Percentiles rank a stretch among this genome's conserved stretches.
Conservation (phyloP, 1,140 invertebrate genomes). For the Rhyzopertha dominica region DNA sequence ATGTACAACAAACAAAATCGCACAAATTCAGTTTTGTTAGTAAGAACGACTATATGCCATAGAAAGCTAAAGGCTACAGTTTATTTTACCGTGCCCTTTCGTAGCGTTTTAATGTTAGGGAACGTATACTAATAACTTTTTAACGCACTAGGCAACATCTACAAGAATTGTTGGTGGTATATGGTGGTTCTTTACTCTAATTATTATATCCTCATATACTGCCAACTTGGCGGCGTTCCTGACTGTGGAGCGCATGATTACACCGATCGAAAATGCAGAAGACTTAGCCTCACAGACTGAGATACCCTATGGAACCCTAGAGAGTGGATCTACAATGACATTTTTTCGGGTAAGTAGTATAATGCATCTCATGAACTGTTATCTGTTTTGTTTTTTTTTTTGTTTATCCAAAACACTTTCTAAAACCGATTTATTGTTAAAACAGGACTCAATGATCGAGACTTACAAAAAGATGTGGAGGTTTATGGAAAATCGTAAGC, state of each 20-base stretch:
- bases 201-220: conserved; percentile 85
- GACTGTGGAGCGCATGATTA: conserved; percentile 80
- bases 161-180: conserved; percentile 71
- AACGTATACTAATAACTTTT: too few species aligned
- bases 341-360: conserved; percentile 81
- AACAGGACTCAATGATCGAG: conserved; percentile 76
- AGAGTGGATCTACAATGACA: conserved; percentile 74
- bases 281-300: conserved; percentile 79
- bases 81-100: too few species aligned
- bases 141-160: conserved; percentile 63
- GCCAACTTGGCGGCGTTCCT: conserved; percentile 85
- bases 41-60: too few species aligned
- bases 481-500: conserved; percentile 72
- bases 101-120: too few species aligned
- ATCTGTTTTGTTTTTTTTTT: conserved; percentile 10
- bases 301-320: conserved; percentile 75
- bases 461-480: conserved; percentile 86
- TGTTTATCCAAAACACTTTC: too few species aligned
- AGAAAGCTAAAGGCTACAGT: too few species aligned
- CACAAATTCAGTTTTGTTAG: too few species aligned
- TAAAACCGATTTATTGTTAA: background rate
- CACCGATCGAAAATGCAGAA: conserved; percentile 79
- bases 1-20: too few species aligned
- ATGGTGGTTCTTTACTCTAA: conserved; percentile 89
- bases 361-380: background rate